Conservation (phyloP, 2,113 vertebrate genomes). For the Dicerorhinus sumatrensis region DNA sequence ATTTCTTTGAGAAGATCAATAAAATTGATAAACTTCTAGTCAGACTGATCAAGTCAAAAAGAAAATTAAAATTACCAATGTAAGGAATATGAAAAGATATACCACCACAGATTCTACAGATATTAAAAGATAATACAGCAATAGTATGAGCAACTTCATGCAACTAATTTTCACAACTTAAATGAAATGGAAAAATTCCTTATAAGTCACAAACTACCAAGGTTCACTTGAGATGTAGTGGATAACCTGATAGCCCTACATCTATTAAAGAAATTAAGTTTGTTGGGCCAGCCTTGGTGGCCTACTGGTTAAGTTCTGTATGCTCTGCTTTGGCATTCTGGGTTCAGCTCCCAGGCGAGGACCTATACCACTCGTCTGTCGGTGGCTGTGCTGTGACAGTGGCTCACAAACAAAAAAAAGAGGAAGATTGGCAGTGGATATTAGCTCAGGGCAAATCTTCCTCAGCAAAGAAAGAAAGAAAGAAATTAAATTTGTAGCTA, state of each 20-base stretch:
- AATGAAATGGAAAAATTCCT: neutral
- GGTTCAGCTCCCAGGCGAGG: no score
- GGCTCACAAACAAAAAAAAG: no score
- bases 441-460: no score
- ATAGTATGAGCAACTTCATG: neutral
- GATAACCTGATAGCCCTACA: neutral
- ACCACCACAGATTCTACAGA: neutral
- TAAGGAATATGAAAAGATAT: neutral
- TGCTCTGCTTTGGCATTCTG: no score
- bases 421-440: no score
- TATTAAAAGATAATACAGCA: neutral
- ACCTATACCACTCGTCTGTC: no score
- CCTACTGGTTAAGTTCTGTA: no score
- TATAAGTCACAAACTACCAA: neutral
- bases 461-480: no score
- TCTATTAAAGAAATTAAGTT: slow-evolving; percentile 9
- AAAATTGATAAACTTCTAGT: neutral
- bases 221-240: neutral
- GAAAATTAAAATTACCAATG: neutral
- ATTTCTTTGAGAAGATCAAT: neutral
- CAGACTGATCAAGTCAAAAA: neutral
- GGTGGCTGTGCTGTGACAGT: no score
- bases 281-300: neutral
- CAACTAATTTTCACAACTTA: slow-evolving; percentile 21
- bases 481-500: neutral